Conservation (phyloP, 30 jellyfish, hydroid and myxozoan genomes). For the Aurelia sp. region DNA sequence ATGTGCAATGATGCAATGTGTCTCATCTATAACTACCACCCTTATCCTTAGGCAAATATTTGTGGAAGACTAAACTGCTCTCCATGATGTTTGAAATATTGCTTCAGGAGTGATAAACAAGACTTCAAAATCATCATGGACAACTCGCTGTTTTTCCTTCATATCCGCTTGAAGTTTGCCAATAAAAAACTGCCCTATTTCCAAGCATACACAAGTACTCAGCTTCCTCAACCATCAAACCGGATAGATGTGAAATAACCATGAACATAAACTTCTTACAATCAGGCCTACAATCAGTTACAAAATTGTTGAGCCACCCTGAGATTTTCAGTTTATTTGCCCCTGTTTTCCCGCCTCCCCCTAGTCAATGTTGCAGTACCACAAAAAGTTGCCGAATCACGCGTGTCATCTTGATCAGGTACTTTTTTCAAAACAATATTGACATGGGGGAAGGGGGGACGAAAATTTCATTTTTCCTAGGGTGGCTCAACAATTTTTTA, state of each 20-base stretch:
- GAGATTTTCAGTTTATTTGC: no score
- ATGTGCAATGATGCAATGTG: no score
- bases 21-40: no score
- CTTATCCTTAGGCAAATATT: neutral
- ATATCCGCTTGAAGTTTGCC: conserved; percentile 4
- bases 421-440: no score
- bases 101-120: conserved; percentile 32
- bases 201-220: conserved; percentile 2
- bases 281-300: neutral
- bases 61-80: neutral
- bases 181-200: neutral
- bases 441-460: no score
- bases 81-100: neutral
- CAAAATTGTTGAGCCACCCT: no score
- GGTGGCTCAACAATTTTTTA: no score
- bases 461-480: no score
- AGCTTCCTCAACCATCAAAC: conserved; percentile 5
- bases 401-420: no score
- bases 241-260: neutral
- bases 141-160: neutral
- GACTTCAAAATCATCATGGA: neutral
- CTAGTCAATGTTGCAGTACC: no score
- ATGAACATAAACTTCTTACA: neutral
- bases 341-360: no score
- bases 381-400: no score